These are phyloP conservation scores for Aplodontia rufa DNA, from an alignment of 2,113 vertebrate species.

Conservation along the genomic window DNA sequence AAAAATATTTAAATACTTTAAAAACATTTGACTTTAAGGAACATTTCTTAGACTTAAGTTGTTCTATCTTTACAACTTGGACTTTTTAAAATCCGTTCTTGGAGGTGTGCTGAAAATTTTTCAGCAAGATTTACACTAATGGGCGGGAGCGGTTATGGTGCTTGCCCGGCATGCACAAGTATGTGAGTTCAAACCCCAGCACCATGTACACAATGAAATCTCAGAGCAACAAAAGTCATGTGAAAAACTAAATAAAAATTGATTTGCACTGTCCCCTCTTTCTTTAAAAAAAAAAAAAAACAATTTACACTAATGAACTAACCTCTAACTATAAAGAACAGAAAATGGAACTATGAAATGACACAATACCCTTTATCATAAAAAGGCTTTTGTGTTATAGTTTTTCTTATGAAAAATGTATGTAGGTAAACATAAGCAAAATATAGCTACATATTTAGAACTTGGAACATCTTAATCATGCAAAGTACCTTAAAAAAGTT, in stretches of 20 bases:
- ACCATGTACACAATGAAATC: too few relatives aligned
- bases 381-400: not conserved
- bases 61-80: constrained; percentile 12
- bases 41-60: constrained; percentile 47
- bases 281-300: too few relatives aligned
- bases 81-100: not conserved
- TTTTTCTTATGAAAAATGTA: not conserved
- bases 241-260: too few relatives aligned
- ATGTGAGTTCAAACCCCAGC: too few relatives aligned
- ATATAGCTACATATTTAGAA: not conserved
- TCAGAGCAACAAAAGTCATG: too few relatives aligned
- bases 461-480: constrained; percentile 1
- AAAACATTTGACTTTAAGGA: constrained; percentile 24
- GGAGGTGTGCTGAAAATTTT: not conserved
- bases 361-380: not conserved
- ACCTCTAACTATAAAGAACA: not conserved
- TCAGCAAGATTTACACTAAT: not conserved
- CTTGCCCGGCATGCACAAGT: too few relatives aligned
- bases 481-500: not conserved
- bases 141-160: too few relatives aligned
- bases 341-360: constrained; percentile 13
- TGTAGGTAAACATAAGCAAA: not conserved
- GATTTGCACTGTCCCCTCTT: too few relatives aligned
- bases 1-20: constrained; percentile 48
- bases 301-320: not conserved